These are phyloP conservation scores for Pygoscelis adeliae DNA, from an alignment of 2,113 vertebrate species.

Conservation along the genomic window DNA sequence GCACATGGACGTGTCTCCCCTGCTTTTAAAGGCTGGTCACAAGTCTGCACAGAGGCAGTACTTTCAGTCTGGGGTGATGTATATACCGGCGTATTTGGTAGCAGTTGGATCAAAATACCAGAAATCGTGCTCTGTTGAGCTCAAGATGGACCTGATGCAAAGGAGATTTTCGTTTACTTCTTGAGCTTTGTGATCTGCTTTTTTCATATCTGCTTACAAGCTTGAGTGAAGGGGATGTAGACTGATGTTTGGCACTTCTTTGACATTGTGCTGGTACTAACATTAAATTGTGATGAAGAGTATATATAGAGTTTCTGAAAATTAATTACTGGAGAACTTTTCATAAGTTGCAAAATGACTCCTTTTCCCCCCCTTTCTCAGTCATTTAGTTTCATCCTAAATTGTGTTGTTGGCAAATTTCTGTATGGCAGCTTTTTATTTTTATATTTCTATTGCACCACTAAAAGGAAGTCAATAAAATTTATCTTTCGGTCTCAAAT, in stretches of 20 bases:
- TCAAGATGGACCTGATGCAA: background rate
- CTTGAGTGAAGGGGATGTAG: background rate
- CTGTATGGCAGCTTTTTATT: background rate
- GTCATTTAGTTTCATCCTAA: background rate
- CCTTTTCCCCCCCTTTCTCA: background rate
- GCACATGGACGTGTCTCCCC: background rate
- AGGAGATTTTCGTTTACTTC: background rate
- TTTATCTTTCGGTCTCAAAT: background rate
- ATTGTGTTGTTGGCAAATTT: background rate
- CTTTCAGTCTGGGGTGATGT: too few species aligned
- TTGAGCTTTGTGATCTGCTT: background rate
- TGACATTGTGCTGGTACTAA: background rate
- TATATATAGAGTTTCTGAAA: background rate
- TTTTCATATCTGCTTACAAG: background rate
- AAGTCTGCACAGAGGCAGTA: too few species aligned
- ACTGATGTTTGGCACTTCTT: background rate
- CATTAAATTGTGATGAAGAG: background rate
- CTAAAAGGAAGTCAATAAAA: background rate
- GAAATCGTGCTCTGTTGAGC: rapidly evolving
- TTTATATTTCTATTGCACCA: background rate
- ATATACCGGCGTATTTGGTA: rapidly evolving
- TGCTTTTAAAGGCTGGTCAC: too few species aligned
- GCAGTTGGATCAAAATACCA: background rate
- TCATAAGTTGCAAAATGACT: background rate
- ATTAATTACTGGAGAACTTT: background rate